These are phyloP conservation scores for Lamprologus callipterus DNA, from an alignment of 2,113 vertebrate genomes.

Conservation along the genomic window DNA sequence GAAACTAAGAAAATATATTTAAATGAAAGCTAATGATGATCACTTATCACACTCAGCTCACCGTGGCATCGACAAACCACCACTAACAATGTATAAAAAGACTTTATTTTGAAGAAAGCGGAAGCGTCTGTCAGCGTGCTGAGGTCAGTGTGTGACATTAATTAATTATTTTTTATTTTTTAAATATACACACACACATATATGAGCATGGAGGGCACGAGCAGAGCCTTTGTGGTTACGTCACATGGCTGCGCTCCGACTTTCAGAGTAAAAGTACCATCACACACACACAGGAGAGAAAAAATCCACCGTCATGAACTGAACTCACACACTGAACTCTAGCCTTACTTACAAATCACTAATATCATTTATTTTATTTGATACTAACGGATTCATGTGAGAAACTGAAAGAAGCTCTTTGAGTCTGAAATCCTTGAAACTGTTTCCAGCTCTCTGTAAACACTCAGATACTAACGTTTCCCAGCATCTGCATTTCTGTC, in stretches of 20 bases:
- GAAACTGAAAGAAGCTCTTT: not conserved
- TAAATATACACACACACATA: not conserved
- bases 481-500: not conserved
- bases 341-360: not conserved
- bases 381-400: not conserved
- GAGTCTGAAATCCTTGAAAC: not conserved
- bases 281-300: not conserved
- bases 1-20: not conserved
- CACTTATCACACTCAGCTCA: not conserved
- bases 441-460: not conserved
- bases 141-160: not conserved
- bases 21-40: not conserved
- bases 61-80: not conserved
- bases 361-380: not conserved
- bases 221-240: slow-evolving; percentile 5
- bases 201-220: not conserved
- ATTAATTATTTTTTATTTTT: not conserved
- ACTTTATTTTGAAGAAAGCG: slow-evolving; percentile 28
- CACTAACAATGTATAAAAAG: not conserved
- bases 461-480: not conserved
- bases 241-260: not conserved
- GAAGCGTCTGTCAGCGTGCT: not conserved
- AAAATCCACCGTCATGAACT: not conserved
- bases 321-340: not conserved
- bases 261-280: not conserved